These are phyloP conservation scores for Amitus sp. DNA, from an alignment of 2,888 invertebrate species.

Conservation along the genomic window DNA sequence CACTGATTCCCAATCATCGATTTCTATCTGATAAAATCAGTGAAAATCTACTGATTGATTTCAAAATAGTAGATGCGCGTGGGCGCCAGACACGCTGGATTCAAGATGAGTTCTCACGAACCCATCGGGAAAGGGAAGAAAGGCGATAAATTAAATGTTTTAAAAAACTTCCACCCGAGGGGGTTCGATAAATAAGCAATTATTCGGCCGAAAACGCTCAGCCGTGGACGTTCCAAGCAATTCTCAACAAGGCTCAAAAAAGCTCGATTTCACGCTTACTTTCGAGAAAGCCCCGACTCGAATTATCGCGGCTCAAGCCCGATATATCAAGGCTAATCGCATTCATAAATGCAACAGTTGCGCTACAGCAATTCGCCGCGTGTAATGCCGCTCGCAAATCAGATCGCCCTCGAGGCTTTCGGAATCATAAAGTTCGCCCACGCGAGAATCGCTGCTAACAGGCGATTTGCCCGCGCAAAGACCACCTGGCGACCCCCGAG, in stretches of 20 bases:
- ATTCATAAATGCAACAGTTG: conserved; percentile 47
- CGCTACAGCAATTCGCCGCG: conserved; percentile 37
- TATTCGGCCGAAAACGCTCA: too few relatives aligned
- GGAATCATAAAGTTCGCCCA: conserved; percentile 41
- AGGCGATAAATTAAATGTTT: not conserved
- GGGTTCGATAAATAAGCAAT: too few relatives aligned
- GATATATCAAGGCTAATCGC: conserved; percentile 42
- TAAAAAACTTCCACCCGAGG: too few relatives aligned
- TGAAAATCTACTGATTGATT: too few relatives aligned
- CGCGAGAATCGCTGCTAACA: conserved; percentile 28
- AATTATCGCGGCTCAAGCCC: conserved; percentile 32
- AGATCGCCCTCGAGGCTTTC: conserved; percentile 37
- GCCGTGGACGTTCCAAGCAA: too few relatives aligned
- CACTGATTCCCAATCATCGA: too few relatives aligned
- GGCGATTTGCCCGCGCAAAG: conserved; percentile 27
- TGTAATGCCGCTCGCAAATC: conserved; percentile 43
- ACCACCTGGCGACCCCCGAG: conserved; percentile 23
- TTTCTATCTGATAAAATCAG: too few relatives aligned
- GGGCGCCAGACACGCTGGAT: not conserved
- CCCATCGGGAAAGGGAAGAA: not conserved
- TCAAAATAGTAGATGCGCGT: not conserved
- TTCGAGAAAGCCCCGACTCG: conserved; percentile 15
- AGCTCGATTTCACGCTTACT: conserved; percentile 23
- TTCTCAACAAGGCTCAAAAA: too few relatives aligned
- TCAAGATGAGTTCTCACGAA: not conserved